These are phyloP conservation scores for Poeciliopsis prolifica DNA, from an alignment of 2,113 vertebrate genomes.

Conservation along the genomic window DNA sequence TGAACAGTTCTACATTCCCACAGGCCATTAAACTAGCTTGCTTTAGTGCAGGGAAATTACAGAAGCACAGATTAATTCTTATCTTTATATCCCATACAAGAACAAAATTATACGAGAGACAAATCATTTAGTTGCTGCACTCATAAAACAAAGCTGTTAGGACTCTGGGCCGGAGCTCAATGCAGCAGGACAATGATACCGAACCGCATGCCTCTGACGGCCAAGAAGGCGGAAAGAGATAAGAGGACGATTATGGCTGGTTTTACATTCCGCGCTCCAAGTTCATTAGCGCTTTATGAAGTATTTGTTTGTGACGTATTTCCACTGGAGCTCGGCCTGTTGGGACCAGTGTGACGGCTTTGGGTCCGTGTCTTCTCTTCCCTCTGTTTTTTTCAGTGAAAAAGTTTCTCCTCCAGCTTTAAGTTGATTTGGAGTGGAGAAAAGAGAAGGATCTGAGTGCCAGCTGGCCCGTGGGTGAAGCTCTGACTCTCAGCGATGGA, in stretches of 20 bases:
- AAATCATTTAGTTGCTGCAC: constrained; percentile 62
- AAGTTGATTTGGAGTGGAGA: constrained; percentile 13
- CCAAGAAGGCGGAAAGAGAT: constrained; percentile 64
- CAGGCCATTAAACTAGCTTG: constrained; percentile 54
- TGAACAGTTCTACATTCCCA: constrained; percentile 44
- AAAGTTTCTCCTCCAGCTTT: constrained; percentile 11
- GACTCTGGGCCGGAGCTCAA: constrained; percentile 50
- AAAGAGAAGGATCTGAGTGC: constrained; percentile 20
- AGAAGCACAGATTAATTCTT: constrained; percentile 66
- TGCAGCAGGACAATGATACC: constrained; percentile 52
- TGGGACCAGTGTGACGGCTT: constrained; percentile 32
- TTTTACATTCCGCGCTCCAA: constrained; percentile 36
- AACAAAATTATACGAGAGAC: constrained; percentile 56
- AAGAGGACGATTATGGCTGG: constrained; percentile 55
- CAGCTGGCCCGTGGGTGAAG: constrained; percentile 11
- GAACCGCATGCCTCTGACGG: constrained; percentile 49
- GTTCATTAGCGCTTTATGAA: constrained; percentile 55
- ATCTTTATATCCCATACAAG: constrained; percentile 72
- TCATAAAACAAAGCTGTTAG: constrained; percentile 75
- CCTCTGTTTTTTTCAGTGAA: constrained; percentile 24
- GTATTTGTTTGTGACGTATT: constrained; percentile 37
- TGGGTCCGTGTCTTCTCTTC: constrained; percentile 16
- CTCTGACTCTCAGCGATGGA: constrained; percentile 5
- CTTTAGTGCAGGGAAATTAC: constrained; percentile 53
- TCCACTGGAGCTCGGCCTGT: constrained; percentile 19